Evolutionary conservation across 2,888 invertebrate species (phyloP).

Genomic region (Diarsia brunnea): DNA sequence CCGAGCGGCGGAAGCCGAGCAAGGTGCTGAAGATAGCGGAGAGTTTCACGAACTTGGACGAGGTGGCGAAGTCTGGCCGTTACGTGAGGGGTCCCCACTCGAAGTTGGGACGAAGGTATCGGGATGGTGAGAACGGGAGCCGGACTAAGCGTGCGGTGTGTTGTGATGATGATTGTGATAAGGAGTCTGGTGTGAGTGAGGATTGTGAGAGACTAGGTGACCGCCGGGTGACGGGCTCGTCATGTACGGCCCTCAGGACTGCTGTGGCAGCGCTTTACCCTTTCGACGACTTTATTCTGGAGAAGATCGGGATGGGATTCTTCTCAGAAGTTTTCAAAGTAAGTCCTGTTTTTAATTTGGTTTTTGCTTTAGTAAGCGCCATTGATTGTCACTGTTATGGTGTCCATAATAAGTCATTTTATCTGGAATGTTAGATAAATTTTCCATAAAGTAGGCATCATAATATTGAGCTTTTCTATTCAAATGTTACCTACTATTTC

Average conservation of each 20-base stretch:
- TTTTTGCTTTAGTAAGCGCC: background rate
- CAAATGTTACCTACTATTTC: background rate
- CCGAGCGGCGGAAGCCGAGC: constrained; percentile 87
- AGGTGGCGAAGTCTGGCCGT: constrained; percentile 86
- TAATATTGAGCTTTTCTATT: background rate
- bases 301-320: constrained; percentile 98
- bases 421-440: no score
- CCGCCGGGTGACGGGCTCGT: constrained; percentile 89
- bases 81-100: constrained; percentile 87
- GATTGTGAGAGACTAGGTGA: constrained; percentile 87
- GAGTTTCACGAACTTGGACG: constrained; percentile 89
- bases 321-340: constrained; percentile 99
- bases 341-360: constrained; percentile 76
- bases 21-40: constrained; percentile 90
- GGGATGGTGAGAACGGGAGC: constrained; percentile 77
- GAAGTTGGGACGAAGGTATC: constrained; percentile 81
- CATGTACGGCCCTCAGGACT: constrained; percentile 97
- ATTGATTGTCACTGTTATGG: background rate
- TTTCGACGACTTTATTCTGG: constrained; percentile 97
- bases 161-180: constrained; percentile 88
- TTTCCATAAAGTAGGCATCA: background rate
- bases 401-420: background rate
- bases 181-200: constrained; percentile 89
- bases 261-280: constrained; percentile 98
- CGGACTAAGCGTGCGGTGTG: constrained; percentile 83